These are phyloP conservation scores for Pollenia labialis DNA, from an alignment of 2,888 invertebrate species.

Conservation along the genomic window DNA sequence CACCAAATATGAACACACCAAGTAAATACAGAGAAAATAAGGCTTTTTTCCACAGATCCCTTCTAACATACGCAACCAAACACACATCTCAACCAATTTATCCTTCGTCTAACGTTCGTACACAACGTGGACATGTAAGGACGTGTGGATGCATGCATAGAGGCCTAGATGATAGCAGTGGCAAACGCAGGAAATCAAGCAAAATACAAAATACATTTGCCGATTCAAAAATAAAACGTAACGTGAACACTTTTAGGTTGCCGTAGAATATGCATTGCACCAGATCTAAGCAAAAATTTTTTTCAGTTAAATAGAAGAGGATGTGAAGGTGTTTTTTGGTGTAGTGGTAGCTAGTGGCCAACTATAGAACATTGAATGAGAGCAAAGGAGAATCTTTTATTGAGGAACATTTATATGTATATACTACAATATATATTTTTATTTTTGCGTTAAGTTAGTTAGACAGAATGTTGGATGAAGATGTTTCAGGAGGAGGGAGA, in stretches of 20 bases:
- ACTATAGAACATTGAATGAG: slow-evolving; percentile 50
- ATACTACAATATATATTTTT: not conserved
- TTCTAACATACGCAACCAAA: not conserved
- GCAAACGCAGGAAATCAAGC: slow-evolving; percentile 70
- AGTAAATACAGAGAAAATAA: slow-evolving; percentile 63
- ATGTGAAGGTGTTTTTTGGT: not conserved
- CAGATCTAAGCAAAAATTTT: slow-evolving; percentile 21
- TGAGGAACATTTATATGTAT: slow-evolving; percentile 41
- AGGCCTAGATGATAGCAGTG: slow-evolving; percentile 62
- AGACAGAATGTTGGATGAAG: slow-evolving; percentile 36
- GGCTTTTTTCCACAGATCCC: slow-evolving; percentile 45
- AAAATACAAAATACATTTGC: slow-evolving; percentile 67
- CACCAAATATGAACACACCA: slow-evolving; percentile 61
- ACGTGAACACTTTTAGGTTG: slow-evolving; percentile 18
- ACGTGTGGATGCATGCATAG: slow-evolving; percentile 28
- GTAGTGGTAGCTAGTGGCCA: slow-evolving; percentile 21
- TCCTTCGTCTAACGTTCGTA: slow-evolving; percentile 40
- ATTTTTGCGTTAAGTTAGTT: slow-evolving; percentile 28
- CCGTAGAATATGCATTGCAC: slow-evolving; percentile 42
- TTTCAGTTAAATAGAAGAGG: not conserved
- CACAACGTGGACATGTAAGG: slow-evolving; percentile 49
- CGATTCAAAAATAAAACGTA: slow-evolving; percentile 58
- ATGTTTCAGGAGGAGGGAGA: not conserved
- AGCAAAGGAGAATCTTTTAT: slow-evolving; percentile 47
- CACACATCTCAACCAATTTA: slow-evolving; percentile 26